A percentile compares a stretch with the other conserved stretches of the same genome.
Evolutionary conservation across 2,797 vertebrate genomes (phyloP).

Genomic region (Passerculus sandwichensis): DNA sequence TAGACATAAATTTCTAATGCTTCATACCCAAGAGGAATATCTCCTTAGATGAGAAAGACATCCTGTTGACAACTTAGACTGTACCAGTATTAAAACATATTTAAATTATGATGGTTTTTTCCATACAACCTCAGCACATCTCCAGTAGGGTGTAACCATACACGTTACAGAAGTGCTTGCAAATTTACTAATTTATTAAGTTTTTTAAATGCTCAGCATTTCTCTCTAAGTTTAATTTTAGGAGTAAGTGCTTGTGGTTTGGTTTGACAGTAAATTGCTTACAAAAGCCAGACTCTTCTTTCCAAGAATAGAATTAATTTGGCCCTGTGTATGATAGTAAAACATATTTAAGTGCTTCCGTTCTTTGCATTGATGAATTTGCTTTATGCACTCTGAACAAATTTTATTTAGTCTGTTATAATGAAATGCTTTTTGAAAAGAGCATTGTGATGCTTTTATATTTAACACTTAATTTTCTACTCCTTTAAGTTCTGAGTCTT

Average conservation of each 20-base stretch:
- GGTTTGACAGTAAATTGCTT: background rate
- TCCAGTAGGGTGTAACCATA: background rate
- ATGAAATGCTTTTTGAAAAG: background rate
- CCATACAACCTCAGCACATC: background rate
- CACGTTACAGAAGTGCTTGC: background rate
- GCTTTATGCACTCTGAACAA: background rate
- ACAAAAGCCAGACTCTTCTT: slow-evolving; percentile 4
- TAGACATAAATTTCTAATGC: background rate
- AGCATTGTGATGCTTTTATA: background rate
- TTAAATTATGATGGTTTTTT: background rate
- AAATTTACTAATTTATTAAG: background rate
- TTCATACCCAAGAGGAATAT: background rate
- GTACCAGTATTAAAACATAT: background rate
- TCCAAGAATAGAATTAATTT: background rate
- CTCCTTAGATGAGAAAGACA: background rate
- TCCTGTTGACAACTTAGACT: background rate
- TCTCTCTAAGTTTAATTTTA: background rate
- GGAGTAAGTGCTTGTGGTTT: background rate
- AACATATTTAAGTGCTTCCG: background rate
- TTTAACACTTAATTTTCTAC: background rate
- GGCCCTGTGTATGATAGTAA: background rate
- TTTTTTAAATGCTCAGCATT: background rate
- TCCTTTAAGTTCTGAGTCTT: background rate
- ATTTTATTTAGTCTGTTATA: background rate
- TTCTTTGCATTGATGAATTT: background rate